Evolutionary conservation across 2,797 vertebrate species (phyloP), one percentile per base, ranked within the genome.

Genomic region (Momotus momota): DNA sequence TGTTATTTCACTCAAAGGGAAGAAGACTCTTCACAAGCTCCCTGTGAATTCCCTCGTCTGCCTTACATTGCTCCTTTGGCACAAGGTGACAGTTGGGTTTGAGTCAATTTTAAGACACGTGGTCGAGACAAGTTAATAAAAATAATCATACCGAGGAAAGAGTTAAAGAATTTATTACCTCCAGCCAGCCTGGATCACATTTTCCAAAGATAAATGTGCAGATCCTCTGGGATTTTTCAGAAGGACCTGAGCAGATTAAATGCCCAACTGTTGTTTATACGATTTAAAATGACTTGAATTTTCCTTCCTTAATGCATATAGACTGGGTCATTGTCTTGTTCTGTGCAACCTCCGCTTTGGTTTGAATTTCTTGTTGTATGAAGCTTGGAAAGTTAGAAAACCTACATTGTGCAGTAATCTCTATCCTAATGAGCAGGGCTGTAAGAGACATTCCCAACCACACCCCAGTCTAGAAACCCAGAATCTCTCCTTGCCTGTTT

Each of bases 401-500:
- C 51, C 27, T 31, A 33, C 90, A 23, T 25, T 35, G 2, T 31
- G 25, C 77, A 26, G 19, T 85, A 78, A 65, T 81, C 81, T 89
- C 64, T 86, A 65, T 74, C 6, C 12, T 1, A 1, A 45, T 14
- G 33, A 95, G 90, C 25, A 33, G 80, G 60, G 51, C 88, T 61
- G 2, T 90, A 74, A 74, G 51, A 60, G 62, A 43, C 54, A 15
- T 95, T 81, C 73, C 45, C 41, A 95, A 93, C 89, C 62, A 85
- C 61, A 54, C 46, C 3, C 55, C 38, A 2, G 15, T 35, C 52
- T 27, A 52, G 83, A 77, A 72, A 45, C 41, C 22, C 64, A 55
- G 51, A 8, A 48, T 81, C 58, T 57, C 29, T 86, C 31, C 64
- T 93, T 96, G 93, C 93, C 91, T 95, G 71, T 41, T 43, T 54